A percentile compares a stretch with the other conserved stretches of the same genome.
Conservation (phyloP, 2,888 invertebrate genomes). For the Drosophila leonis region DNA sequence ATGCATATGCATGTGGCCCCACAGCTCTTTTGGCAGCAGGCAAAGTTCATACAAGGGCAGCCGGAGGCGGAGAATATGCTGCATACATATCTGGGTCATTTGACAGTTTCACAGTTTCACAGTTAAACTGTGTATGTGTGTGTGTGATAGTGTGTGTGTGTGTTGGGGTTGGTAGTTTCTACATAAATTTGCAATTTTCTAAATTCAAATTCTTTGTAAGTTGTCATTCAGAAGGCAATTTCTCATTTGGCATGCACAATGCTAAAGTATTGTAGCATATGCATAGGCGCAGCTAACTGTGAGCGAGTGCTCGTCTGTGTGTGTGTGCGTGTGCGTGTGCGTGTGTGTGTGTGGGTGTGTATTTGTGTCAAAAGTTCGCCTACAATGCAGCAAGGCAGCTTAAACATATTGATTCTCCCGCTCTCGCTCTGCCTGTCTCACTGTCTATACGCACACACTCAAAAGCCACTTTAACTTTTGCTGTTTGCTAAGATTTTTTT, state of each 20-base stretch:
- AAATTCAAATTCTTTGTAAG: constrained; percentile 82
- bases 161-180: constrained; percentile 48
- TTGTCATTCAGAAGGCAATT: constrained; percentile 78
- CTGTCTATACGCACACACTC: constrained; percentile 32
- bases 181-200: constrained; percentile 80
- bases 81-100: constrained; percentile 48
- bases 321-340: not conserved
- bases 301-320: not conserved
- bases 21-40: constrained; percentile 42
- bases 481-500: constrained; percentile 74
- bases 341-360: constrained; percentile 16
- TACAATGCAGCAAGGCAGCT: constrained; percentile 65
- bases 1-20: constrained; percentile 41
- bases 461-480: constrained; percentile 72
- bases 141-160: constrained; percentile 7
- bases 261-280: constrained; percentile 61
- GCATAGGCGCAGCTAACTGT: constrained; percentile 58
- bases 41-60: constrained; percentile 29
- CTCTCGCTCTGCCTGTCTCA: not conserved
- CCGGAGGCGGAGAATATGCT: constrained; percentile 6
- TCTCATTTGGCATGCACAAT: constrained; percentile 74
- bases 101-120: constrained; percentile 35
- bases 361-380: constrained; percentile 57
- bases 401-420: constrained; percentile 69
- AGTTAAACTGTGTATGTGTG: constrained; percentile 14